phyloP scores from a whole-genome alignment of 2,888 invertebrate species.

The Omphaloscelis lunosa region DNA sequence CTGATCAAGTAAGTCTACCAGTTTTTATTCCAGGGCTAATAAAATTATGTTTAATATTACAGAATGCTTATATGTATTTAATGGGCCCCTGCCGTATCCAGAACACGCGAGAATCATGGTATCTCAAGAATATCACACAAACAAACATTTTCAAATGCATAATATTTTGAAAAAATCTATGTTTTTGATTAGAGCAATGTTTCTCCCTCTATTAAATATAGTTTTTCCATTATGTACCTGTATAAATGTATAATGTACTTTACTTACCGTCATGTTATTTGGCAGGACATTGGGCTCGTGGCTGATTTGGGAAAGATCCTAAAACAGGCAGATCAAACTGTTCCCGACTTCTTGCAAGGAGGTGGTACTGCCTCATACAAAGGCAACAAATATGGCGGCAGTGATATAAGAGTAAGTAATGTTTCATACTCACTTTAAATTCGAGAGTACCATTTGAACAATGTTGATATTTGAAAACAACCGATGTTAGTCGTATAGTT shows the following conservation, averaged over 20 bases:
- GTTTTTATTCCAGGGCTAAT: background rate
- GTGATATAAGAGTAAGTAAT: constrained; percentile 92
- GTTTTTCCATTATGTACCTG: background rate
- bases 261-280: constrained; percentile 9
- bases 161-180: background rate
- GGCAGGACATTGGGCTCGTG: constrained; percentile 91
- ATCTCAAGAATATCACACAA: background rate
- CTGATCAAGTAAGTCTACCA: constrained; percentile 79
- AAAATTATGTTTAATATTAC: background rate
- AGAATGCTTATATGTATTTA: background rate
- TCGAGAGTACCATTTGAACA: background rate
- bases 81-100: too few species aligned
- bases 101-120: background rate
- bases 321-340: constrained; percentile 94
- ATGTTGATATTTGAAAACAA: background rate
- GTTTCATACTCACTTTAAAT: background rate
- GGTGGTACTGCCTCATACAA: constrained; percentile 88
- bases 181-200: background rate
- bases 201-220: background rate
- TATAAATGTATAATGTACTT: background rate
- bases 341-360: constrained; percentile 94
- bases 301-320: constrained; percentile 93
- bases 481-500: background rate
- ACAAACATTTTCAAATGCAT: background rate
- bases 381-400: constrained; percentile 92